Conservation (phyloP, 2,113 vertebrate genomes). For the Tupaia tana region DNA sequence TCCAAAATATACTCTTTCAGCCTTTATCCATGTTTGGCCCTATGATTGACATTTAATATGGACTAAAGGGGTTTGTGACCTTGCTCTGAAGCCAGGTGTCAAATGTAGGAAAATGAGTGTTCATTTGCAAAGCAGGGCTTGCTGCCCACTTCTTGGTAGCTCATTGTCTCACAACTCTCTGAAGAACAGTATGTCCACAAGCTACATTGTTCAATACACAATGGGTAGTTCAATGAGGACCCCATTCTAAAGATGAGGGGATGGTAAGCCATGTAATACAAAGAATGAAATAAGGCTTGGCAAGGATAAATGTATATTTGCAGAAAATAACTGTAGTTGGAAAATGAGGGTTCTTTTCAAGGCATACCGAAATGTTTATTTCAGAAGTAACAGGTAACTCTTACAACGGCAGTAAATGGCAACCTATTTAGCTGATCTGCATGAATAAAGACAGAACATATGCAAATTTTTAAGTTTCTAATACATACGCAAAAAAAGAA, state of each 20-base stretch:
- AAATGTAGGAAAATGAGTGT: neutral
- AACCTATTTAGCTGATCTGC: neutral
- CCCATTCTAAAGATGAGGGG: neutral
- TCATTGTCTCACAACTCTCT: neutral
- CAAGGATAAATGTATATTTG: neutral
- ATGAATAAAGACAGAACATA: constrained; percentile 17
- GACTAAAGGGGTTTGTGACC: neutral
- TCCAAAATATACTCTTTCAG: constrained; percentile 13
- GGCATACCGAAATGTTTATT: constrained; percentile 8
- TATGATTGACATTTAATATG: neutral
- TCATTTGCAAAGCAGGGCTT: neutral
- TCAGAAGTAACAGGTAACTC: neutral
- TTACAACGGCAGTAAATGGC: neutral
- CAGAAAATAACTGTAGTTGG: neutral
- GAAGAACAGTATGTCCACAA: neutral
- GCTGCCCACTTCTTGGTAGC: neutral
- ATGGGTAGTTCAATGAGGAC: neutral
- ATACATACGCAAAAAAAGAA: constrained; percentile 48
- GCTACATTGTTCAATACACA: neutral
- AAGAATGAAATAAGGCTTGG: neutral
- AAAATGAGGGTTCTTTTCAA: neutral
- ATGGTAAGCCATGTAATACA: neutral
- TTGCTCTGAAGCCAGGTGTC: constrained; percentile 1
- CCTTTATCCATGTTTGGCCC: neutral
- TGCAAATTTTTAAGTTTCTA: constrained; percentile 51